Evolutionary conservation across 2,797 vertebrate species (phyloP).

Genomic region (Tenualosa thibaudeaui): DNA sequence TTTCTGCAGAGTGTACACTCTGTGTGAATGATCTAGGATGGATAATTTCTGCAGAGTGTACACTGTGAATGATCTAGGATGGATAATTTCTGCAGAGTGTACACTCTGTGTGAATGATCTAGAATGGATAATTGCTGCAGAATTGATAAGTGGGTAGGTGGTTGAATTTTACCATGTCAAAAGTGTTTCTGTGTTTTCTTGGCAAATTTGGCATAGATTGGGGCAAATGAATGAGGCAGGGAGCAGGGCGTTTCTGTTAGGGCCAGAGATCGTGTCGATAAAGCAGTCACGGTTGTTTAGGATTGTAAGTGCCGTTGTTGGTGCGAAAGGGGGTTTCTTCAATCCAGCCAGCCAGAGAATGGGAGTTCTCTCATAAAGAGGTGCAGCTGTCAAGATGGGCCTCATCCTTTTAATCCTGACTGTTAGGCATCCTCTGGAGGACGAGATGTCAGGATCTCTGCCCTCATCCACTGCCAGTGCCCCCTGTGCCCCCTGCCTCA

Average conservation of each 20-base stretch:
- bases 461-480: neutral
- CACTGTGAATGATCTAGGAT: neutral
- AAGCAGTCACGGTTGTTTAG: constrained; percentile 33
- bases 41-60: neutral
- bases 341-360: neutral
- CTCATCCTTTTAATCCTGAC: constrained; percentile 43
- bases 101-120: neutral
- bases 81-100: neutral
- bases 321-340: constrained; percentile 5
- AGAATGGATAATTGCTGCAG: neutral
- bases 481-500: neutral
- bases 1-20: neutral
- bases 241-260: neutral
- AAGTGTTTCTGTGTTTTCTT: neutral
- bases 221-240: neutral
- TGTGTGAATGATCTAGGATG: neutral
- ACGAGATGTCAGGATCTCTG: constrained; percentile 41
- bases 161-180: neutral
- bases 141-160: neutral
- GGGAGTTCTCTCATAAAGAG: constrained; percentile 44
- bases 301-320: constrained; percentile 27
- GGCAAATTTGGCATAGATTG: neutral
- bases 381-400: constrained; percentile 45
- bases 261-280: constrained; percentile 22
- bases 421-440: constrained; percentile 39